Base-by-base conservation (phyloP, 2,797 vertebrate species). In the Spinibarbus caldwelli region DNA sequence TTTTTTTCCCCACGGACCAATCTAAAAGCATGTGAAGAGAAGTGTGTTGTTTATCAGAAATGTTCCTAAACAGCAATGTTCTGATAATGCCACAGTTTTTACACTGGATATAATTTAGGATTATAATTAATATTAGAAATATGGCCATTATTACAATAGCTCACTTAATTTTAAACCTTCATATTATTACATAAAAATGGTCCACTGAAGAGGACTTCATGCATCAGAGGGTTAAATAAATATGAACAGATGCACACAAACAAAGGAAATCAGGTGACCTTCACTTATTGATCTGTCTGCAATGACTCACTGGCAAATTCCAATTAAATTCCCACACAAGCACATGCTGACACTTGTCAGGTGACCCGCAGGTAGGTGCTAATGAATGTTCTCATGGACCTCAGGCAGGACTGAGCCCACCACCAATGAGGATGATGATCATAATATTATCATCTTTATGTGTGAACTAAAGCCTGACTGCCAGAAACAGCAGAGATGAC, bases 361-460 rank as follows among this genome's bases (percentile, higher is more conserved):
- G 77, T 77, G 43, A 86, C 78, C 84, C 19, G 34, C 78, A 54
- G 77, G 54, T 76, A 84, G 73, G 70, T 86, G 73, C 52, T 77
- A 89, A 89, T 88, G 70, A 88, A 86, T 49, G 68, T 79, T 79
- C 57, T 78, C 54, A 64, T 78, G 54, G 45, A 67, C 0, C 19
- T 41, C 36, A 82, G 64, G 31, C 38, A 45, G 49, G n/a, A 62
- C 31, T 64, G 29, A 36, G 47, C 29, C 36, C 38, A 81, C 77
- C 72, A 80, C 72, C n/a, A 66, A 73, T 47, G 52, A 67, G 23
- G 36, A 85, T 31, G 68, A 80, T 10, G 64, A 29, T 49, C 26
- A 57, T 38, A 64, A 31, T 10, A 78, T n/a, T 34, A 68, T 29
- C 23, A 52, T 45, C 23, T 72, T 36, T 59, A n/a, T 71, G 43